These are phyloP conservation scores for Cyclura pinguis DNA, from an alignment of 2,797 vertebrate genomes.

Conservation along the genomic window DNA sequence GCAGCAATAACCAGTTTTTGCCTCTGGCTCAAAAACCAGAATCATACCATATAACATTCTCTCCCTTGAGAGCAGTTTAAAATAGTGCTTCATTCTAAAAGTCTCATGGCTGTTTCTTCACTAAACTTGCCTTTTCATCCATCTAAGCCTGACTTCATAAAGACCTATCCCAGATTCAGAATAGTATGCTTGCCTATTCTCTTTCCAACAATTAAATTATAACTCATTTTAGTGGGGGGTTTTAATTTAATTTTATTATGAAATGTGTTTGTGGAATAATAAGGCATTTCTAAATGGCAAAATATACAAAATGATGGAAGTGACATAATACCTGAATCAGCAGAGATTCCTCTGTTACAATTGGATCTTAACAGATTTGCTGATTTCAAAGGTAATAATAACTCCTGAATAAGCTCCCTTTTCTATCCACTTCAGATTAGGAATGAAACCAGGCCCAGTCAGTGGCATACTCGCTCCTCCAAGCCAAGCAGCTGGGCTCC, in stretches of 20 bases:
- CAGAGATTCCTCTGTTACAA: not conserved
- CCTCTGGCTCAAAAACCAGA: not conserved
- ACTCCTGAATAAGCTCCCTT: not conserved
- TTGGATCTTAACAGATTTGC: not conserved
- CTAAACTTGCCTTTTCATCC: not conserved
- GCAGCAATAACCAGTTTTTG: not conserved
- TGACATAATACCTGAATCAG: not conserved
- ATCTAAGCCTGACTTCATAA: not conserved
- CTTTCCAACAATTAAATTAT: not conserved
- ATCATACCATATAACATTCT: not conserved
- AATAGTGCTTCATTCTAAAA: not conserved
- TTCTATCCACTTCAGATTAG: not conserved
- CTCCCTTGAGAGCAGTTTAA: not conserved
- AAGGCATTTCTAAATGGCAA: not conserved
- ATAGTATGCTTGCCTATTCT: not conserved
- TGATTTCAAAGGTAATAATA: not conserved
- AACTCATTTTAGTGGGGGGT: not conserved
- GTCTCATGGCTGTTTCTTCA: not conserved
- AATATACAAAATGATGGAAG: not conserved
- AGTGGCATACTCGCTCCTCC: not conserved
- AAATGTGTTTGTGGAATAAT: not conserved
- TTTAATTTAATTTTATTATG: not conserved
- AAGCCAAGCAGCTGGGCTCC: conserved; percentile 16
- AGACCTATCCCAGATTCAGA: not conserved
- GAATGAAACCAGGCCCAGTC: not conserved